Percentiles rank a stretch among this genome's conserved stretches.
Evolutionary conservation across 2,113 vertebrate species (phyloP).

Genomic region (Pedionomus torquatus): DNA sequence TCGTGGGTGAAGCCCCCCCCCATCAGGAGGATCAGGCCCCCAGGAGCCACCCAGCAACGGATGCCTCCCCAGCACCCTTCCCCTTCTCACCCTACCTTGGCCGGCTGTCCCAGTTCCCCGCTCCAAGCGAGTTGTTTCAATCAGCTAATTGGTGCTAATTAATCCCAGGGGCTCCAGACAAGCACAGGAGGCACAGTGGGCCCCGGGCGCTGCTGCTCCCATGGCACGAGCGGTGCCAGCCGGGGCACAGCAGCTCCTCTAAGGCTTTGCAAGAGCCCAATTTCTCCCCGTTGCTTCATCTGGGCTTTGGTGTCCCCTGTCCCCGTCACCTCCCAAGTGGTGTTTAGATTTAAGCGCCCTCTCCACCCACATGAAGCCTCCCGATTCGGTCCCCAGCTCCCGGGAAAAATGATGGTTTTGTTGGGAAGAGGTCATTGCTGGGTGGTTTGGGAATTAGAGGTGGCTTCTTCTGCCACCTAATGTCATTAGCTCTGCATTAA

Average conservation of each 20-base stretch:
- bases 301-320: not conserved
- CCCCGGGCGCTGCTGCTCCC: accelerated
- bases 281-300: not conserved
- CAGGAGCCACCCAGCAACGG: not conserved
- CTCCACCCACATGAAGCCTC: accelerated
- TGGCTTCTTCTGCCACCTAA: not conserved
- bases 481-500: constrained; percentile 9
- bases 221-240: accelerated
- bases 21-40: not conserved
- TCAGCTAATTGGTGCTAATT: constrained; percentile 12
- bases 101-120: not conserved
- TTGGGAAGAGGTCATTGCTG: not conserved
- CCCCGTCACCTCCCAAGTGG: not conserved
- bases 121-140: not conserved
- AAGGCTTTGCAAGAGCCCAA: not conserved
- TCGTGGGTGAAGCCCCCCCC: not conserved
- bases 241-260: accelerated
- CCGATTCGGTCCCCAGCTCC: accelerated
- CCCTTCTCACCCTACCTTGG: not conserved
- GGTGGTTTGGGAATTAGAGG: not conserved
- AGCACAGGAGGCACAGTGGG: not conserved
- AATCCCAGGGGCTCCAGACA: not conserved
- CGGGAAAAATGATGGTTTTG: accelerated
- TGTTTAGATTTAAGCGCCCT: not conserved
- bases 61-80: not conserved